phyloP scores from a whole-genome alignment of 1,140 invertebrate species.

The Calosoma granatense region DNA sequence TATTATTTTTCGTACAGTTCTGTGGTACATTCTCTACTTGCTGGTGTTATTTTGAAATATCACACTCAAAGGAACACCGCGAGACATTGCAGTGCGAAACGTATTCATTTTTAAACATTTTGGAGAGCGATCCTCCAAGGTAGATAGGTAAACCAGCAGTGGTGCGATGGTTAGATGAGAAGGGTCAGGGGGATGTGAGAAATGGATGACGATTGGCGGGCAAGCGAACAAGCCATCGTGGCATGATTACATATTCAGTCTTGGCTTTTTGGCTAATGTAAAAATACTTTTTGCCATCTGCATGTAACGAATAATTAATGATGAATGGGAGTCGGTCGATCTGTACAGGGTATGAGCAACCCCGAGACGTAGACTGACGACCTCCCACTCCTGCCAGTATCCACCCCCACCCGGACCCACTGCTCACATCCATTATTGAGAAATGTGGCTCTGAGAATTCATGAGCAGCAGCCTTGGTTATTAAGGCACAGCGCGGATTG shows the following conservation, averaged over 20 bases:
- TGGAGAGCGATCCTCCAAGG: too few species aligned
- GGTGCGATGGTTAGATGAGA: too few species aligned
- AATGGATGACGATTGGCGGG: too few species aligned
- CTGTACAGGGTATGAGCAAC: neutral
- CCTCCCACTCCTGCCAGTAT: conserved; percentile 10
- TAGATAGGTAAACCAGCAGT: too few species aligned
- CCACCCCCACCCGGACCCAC: conserved; percentile 7
- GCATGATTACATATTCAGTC: conserved; percentile 15
- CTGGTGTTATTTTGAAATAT: too few species aligned
- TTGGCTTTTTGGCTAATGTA: conserved; percentile 15
- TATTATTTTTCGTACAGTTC: too few species aligned
- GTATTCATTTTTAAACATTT: too few species aligned
- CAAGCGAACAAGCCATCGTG: conserved; percentile 6
- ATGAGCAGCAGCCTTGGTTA: neutral
- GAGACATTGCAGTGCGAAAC: too few species aligned
- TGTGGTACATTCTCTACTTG: too few species aligned
- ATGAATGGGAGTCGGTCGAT: conserved; percentile 3
- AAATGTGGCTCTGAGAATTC: conserved; percentile 2
- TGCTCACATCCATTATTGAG: conserved; percentile 9
- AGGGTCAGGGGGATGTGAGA: too few species aligned
- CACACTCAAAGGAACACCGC: too few species aligned
- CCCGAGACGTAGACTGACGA: neutral
- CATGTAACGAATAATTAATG: conserved; percentile 13
- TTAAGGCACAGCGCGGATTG: conserved; percentile 5
- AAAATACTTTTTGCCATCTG: conserved; percentile 14